Conservation (phyloP, 2,888 invertebrate genomes). For the Acronicta aceris region DNA sequence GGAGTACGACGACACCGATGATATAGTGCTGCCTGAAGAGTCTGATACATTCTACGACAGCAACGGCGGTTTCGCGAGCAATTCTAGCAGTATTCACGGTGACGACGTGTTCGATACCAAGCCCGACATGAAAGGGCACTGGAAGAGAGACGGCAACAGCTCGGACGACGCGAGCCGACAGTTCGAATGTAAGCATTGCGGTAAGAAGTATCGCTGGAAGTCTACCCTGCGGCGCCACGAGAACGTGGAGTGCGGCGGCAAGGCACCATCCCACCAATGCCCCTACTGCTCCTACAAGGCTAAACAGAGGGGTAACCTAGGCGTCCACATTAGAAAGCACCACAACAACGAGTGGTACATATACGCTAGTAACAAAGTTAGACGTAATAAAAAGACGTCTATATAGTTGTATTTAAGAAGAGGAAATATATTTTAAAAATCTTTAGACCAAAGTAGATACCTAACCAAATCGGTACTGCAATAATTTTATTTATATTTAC, state of each 20-base stretch:
- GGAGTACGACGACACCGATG: conserved; percentile 87
- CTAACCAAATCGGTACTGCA: conserved; percentile 88
- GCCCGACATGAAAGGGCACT: conserved; percentile 71
- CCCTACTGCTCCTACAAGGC: conserved; percentile 94
- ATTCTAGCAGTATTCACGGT: conserved; percentile 44
- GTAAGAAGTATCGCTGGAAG: conserved; percentile 96
- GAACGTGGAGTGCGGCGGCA: conserved; percentile 95
- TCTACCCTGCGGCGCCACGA: conserved; percentile 95
- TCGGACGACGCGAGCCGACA: conserved; percentile 89
- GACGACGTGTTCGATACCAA: conserved; percentile 51
- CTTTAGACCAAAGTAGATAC: conserved; percentile 86
- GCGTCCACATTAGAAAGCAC: conserved; percentile 94
- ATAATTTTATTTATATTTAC: conserved; percentile 84
- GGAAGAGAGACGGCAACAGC: conserved; percentile 70
- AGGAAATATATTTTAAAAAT: conserved; percentile 46
- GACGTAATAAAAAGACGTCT: conserved; percentile 84
- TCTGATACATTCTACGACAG: conserved; percentile 71
- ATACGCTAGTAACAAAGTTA: conserved; percentile 85
- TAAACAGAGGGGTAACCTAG: conserved; percentile 94
- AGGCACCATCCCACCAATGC: conserved; percentile 94
- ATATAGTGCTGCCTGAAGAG: conserved; percentile 86
- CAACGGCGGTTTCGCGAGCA: conserved; percentile 46
- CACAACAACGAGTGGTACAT: conserved; percentile 89
- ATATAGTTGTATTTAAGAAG: conserved; percentile 51
- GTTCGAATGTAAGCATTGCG: conserved; percentile 95